These are phyloP conservation scores for Ceryle rudis DNA, from an alignment of 2,797 vertebrate species.

Conservation along the genomic window DNA sequence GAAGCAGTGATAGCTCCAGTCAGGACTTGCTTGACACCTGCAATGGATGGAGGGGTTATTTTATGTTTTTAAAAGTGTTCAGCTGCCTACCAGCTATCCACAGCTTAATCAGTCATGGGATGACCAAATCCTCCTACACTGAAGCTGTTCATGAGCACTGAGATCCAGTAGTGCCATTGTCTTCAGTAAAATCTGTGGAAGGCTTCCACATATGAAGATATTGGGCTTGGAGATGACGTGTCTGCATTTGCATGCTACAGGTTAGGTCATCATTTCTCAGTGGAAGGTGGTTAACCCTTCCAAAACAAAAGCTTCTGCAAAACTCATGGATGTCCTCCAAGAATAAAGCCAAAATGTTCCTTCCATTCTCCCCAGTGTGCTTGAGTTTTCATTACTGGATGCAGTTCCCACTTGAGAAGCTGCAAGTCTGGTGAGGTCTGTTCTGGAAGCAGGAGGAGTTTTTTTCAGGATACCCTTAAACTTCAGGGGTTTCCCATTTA, in stretches of 20 bases:
- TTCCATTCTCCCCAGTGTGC: not conserved
- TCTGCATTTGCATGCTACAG: accelerated
- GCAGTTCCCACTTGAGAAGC: not conserved
- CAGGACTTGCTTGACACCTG: not conserved
- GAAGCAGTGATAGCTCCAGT: not conserved
- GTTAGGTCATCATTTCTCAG: not conserved
- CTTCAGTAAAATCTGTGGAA: not conserved
- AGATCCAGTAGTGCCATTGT: not conserved
- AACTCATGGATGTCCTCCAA: not conserved
- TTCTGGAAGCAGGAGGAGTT: not conserved
- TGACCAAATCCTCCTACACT: not conserved
- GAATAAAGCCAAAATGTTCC: not conserved
- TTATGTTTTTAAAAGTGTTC: not conserved
- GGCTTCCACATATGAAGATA: not conserved
- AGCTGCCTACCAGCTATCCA: not conserved
- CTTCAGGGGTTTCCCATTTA: accelerated
- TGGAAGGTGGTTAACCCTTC: not conserved
- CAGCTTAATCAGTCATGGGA: not conserved
- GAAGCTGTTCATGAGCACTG: not conserved
- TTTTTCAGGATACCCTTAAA: not conserved
- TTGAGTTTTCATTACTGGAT: not conserved
- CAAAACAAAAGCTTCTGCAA: not conserved
- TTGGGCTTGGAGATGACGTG: not conserved
- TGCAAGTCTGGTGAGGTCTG: not conserved
- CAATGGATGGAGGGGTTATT: not conserved